phyloP scores from a whole-genome alignment of 2,113 vertebrate genomes.

The Choloepus hoffmanni region DNA sequence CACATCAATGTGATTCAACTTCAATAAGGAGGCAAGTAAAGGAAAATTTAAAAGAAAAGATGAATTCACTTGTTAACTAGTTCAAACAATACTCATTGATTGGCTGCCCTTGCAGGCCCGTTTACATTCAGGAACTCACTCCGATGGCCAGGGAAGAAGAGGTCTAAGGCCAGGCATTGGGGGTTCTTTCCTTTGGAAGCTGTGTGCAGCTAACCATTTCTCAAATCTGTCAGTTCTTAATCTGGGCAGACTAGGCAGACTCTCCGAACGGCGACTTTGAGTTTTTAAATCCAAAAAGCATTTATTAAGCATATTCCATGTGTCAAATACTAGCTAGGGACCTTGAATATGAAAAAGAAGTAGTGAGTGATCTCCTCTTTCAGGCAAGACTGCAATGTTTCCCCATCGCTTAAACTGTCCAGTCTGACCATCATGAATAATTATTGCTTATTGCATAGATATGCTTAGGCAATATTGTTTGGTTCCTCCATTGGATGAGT shows the following conservation, averaged over 20 bases:
- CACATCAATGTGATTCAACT: neutral
- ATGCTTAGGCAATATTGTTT: neutral
- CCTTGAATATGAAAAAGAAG: neutral
- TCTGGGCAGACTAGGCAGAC: neutral
- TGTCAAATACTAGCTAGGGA: neutral
- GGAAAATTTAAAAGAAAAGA: neutral
- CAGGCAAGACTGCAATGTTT: neutral
- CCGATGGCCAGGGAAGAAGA: neutral
- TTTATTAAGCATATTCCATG: neutral
- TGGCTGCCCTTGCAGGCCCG: neutral
- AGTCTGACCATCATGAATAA: neutral
- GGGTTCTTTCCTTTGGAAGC: neutral
- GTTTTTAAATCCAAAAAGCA: conserved; percentile 5
- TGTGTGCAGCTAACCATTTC: neutral
- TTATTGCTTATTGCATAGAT: no score
- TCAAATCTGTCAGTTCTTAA: neutral
- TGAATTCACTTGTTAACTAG: neutral
- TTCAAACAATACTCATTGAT: neutral
- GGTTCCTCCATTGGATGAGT: neutral
- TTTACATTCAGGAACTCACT: neutral
- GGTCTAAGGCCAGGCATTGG: neutral
- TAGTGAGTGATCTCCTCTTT: neutral
- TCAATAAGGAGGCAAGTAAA: neutral
- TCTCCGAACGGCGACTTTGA: neutral
- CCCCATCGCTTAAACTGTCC: neutral